These are phyloP conservation scores for Xiphophorus couchianus DNA, from an alignment of 2,113 vertebrate species.

Conservation along the genomic window DNA sequence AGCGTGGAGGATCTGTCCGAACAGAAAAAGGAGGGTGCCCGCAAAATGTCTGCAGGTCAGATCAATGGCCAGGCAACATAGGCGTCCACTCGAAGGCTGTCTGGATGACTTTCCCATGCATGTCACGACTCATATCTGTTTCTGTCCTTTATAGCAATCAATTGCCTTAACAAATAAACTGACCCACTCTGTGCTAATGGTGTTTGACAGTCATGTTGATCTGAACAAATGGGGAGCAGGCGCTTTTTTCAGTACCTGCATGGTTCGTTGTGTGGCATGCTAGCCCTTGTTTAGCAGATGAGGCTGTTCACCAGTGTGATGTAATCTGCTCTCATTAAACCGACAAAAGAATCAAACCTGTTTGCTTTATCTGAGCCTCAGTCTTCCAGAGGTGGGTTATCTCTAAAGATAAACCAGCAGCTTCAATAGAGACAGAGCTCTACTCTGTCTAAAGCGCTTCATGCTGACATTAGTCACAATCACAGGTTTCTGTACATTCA, in stretches of 20 bases:
- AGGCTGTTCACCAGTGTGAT: neutral
- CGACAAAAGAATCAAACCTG: neutral
- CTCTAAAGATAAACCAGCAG: neutral
- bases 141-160: constrained; percentile 55
- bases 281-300: neutral
- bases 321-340: neutral
- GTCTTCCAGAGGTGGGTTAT: neutral
- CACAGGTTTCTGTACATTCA: neutral
- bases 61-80: constrained; percentile 7
- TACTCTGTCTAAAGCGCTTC: neutral
- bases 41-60: constrained; percentile 6
- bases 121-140: constrained; percentile 46
- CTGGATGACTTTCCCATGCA: constrained; percentile 32
- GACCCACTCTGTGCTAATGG: constrained; percentile 11
- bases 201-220: neutral
- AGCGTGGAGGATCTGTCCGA: constrained; percentile 33
- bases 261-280: neutral
- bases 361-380: neutral
- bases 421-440: neutral
- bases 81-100: neutral
- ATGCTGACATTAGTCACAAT: neutral
- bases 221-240: neutral
- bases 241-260: neutral
- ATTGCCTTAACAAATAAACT: constrained; percentile 60
- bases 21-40: neutral